phyloP scores from a whole-genome alignment of 1,140 invertebrate genomes.

The Pogonognathellus flavescens region DNA sequence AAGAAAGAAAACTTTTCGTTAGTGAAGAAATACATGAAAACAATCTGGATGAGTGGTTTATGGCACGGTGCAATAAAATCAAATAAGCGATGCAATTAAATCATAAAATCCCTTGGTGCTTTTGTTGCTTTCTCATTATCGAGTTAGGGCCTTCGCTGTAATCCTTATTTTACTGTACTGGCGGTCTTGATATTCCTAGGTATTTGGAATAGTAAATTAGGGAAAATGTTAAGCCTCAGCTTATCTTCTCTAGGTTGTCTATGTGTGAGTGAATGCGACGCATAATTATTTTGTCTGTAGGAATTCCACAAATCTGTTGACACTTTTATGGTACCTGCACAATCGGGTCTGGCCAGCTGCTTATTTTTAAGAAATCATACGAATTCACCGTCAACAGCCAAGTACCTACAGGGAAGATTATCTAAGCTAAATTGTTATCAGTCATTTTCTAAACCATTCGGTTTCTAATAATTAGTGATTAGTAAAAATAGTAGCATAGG shows the following conservation, averaged over 20 bases:
- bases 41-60: slow-evolving; percentile 33
- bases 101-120: slow-evolving; percentile 13
- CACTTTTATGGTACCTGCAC: neutral
- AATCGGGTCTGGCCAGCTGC: neutral
- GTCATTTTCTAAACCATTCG: no score
- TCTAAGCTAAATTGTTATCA: no score
- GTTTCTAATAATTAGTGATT: no score
- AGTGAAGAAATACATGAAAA: slow-evolving; percentile 1
- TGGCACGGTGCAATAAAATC: slow-evolving; percentile 38
- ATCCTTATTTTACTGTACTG: neutral
- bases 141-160: slow-evolving; percentile 19
- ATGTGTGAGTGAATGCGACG: neutral
- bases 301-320: neutral
- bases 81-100: slow-evolving; percentile 49
- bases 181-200: neutral
- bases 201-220: neutral
- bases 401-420: no score
- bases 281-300: neutral
- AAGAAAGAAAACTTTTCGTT: neutral
- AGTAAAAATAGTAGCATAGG: no score
- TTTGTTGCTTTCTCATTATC: slow-evolving; percentile 38
- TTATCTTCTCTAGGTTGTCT: neutral
- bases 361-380: neutral
- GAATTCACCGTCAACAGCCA: neutral
- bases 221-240: neutral